phyloP scores from a whole-genome alignment of 2,888 invertebrate species.

The Mesochorus sp. region DNA sequence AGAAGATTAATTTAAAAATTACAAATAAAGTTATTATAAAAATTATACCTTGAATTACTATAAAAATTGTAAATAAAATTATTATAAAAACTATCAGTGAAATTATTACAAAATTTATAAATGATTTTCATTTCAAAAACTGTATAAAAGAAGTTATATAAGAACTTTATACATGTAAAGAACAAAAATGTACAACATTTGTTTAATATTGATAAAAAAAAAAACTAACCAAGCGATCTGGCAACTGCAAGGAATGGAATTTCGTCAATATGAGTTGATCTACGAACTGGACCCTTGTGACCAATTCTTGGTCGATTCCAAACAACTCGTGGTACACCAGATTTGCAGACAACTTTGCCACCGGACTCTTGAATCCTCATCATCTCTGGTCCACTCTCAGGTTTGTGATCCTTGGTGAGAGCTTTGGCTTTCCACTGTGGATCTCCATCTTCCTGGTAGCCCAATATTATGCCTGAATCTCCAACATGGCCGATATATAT shows the following conservation, averaged over 20 bases:
- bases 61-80: too few relatives aligned
- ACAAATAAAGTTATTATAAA: too few relatives aligned
- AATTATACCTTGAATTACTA: too few relatives aligned
- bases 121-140: too few relatives aligned
- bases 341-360: constrained; percentile 90
- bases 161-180: too few relatives aligned
- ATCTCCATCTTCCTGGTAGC: constrained; percentile 88
- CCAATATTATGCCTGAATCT: constrained; percentile 97
- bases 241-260: constrained; percentile 98
- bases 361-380: constrained; percentile 91
- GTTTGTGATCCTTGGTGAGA: constrained; percentile 97
- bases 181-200: background rate
- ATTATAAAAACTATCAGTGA: too few relatives aligned
- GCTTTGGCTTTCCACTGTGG: constrained; percentile 91
- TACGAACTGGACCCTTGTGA: constrained; percentile 92
- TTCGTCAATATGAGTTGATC: constrained; percentile 95
- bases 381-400: constrained; percentile 93
- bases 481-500: constrained; percentile 99
- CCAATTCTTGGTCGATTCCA: constrained; percentile 96
- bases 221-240: constrained; percentile 89
- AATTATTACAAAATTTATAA: too few relatives aligned
- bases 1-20: too few relatives aligned
- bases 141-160: too few relatives aligned
- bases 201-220: background rate
- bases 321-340: constrained; percentile 97